phyloP scores from a whole-genome alignment of 2,888 invertebrate genomes.

The Gerris lacustris region DNA sequence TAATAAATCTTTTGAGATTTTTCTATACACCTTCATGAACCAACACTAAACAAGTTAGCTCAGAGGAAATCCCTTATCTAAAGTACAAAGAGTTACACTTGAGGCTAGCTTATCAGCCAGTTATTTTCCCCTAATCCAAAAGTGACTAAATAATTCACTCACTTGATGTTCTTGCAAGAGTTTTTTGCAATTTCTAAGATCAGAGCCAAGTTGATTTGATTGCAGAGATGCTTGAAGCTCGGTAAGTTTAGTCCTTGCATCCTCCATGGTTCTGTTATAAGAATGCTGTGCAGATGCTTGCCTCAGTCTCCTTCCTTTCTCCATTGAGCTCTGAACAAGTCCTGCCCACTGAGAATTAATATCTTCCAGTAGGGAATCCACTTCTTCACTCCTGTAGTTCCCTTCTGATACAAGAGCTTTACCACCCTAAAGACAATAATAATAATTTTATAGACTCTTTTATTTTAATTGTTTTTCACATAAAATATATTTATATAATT shows the following conservation, averaged over 20 bases:
- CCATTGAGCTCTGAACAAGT: constrained; percentile 52
- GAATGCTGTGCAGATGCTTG: constrained; percentile 75
- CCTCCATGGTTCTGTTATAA: constrained; percentile 69
- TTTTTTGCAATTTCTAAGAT: constrained; percentile 82
- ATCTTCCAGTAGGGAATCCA: constrained; percentile 52
- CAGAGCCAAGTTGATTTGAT: constrained; percentile 73
- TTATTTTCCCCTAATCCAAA: too few species aligned
- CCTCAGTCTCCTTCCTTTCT: constrained; percentile 60
- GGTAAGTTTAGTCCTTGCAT: constrained; percentile 71
- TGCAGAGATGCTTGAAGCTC: constrained; percentile 69
- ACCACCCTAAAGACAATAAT: constrained; percentile 42
- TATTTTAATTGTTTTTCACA: too few species aligned
- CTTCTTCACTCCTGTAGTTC: constrained; percentile 56
- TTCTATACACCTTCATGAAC: too few species aligned
- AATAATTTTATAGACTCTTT: not conserved
- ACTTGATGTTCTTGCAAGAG: constrained; percentile 79
- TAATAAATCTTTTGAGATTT: too few species aligned
- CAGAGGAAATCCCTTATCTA: too few species aligned
- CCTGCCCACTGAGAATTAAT: constrained; percentile 68
- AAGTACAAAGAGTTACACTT: too few species aligned
- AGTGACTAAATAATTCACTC: not conserved
- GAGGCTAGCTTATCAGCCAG: too few species aligned
- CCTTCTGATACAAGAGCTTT: constrained; percentile 58
- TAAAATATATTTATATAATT: too few species aligned
- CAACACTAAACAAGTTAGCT: too few species aligned